Evolutionary conservation across 1,140 invertebrate species (phyloP).

Genomic region (Gonioctena quinquepunctata): DNA sequence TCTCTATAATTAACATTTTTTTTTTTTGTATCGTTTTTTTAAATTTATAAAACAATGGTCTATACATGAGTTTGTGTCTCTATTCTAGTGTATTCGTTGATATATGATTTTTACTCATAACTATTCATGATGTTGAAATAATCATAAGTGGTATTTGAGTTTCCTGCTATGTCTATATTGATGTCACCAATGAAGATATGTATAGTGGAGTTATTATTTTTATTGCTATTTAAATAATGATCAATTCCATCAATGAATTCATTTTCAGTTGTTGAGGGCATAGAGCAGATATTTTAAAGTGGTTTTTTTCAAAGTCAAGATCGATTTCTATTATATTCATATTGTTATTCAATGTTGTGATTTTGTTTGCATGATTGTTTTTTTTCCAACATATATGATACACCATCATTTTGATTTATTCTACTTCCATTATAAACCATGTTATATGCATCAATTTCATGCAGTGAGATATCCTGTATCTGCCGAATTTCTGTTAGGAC

Average conservation of each 20-base stretch:
- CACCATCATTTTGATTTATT: background rate
- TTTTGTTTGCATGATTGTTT: background rate
- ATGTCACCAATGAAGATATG: constrained; percentile 1
- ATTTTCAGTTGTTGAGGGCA: background rate
- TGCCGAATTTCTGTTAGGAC: background rate
- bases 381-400: background rate
- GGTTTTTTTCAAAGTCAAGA: background rate
- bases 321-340: constrained; percentile 1
- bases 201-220: constrained; percentile 2
- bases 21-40: background rate
- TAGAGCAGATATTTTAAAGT: background rate
- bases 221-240: background rate
- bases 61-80: background rate
- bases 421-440: constrained; percentile 2
- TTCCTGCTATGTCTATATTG: too few relatives aligned
- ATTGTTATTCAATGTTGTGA: background rate
- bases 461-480: background rate
- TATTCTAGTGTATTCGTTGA: background rate
- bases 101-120: background rate
- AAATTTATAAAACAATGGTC: background rate
- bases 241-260: background rate
- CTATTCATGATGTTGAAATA: background rate
- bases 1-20: background rate
- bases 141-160: too few relatives aligned
- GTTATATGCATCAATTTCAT: background rate